Conservation (phyloP, 64 coral and sea anemone species). For the Trachythela sp. region DNA sequence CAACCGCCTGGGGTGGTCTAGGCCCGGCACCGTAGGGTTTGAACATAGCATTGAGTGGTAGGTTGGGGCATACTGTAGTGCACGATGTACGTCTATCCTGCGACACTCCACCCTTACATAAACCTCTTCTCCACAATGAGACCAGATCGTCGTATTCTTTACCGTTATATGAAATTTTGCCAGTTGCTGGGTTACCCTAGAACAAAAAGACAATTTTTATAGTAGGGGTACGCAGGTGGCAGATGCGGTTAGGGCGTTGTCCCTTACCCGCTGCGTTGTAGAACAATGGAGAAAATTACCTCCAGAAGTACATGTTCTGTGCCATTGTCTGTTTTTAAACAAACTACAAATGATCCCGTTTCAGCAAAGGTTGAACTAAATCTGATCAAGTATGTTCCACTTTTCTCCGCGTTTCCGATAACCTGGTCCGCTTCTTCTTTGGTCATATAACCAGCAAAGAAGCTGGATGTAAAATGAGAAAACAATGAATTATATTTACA, state of each 20-base stretch:
- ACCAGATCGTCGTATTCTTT: background rate
- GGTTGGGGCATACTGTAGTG: background rate
- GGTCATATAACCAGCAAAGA: conserved; percentile 6
- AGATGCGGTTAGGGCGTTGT: background rate
- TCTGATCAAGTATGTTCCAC: background rate
- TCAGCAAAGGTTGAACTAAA: background rate
- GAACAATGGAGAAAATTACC: background rate
- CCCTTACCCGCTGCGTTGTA: background rate
- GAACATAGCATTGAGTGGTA: background rate
- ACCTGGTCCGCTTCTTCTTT: background rate
- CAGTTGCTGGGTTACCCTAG: background rate
- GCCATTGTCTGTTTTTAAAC: background rate
- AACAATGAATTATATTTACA: background rate
- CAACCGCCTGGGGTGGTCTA: background rate
- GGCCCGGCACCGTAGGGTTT: background rate
- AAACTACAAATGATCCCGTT: background rate
- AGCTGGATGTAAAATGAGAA: background rate
- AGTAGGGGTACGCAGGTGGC: too few species aligned
- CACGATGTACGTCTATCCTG: background rate
- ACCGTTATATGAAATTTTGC: background rate
- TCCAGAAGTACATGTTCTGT: background rate
- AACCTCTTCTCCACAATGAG: background rate
- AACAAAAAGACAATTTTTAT: background rate
- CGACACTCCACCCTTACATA: background rate
- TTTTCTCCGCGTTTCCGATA: background rate